Base-by-base conservation (phyloP, 2,797 vertebrate species). In the Sandelia bainsii region DNA sequence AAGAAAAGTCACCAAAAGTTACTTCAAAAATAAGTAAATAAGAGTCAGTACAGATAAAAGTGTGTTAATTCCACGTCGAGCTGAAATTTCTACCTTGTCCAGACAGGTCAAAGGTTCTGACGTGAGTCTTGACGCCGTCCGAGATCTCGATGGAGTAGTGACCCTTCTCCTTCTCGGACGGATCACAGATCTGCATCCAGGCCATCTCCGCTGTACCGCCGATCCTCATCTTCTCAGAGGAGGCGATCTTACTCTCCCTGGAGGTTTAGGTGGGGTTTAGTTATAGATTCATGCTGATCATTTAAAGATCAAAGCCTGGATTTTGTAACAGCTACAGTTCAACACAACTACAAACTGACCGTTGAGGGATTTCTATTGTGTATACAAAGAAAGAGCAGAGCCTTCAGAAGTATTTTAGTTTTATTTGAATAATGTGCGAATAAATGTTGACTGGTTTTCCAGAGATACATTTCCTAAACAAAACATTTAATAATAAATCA, bases 141-240 rank as follows among this genome's bases (percentile, higher is more conserved):
- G 93, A 95, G 50, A 99, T 95, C 94, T 99, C 96, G 22, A 99
- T 98, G 25, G 95, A 90, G 82, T 98, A 99, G 58, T 96, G 96
- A 1, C 98, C 98, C 79, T 99, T 99, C 87, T 99, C 97, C 82
- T 96, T 97, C 81, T 99, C 98, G 0, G 95, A 95, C 2, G 98
- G 98, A 50, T 99, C 97, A 6, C 89, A 92, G 91, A 99, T 97
- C 93, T 98, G 97, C 93, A 99, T 93, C 97, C 97, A 99, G 51
- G 97, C 97, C 94, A 96, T 93, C 68, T 97, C 95, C 0, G 96
- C 93, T 0, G 93, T 96, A 32, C 97, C 97, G 0, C 98, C 98
- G 12, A 96, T 95, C 83, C 96, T 94, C 96, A 97, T 96, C 91
- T 97, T 99, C 90, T 99, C 98, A 48, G 97, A 96, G 8, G 98